Evolutionary conservation across 2,888 invertebrate genomes (phyloP).

Genomic region (Pristionchus entomophagus): DNA sequence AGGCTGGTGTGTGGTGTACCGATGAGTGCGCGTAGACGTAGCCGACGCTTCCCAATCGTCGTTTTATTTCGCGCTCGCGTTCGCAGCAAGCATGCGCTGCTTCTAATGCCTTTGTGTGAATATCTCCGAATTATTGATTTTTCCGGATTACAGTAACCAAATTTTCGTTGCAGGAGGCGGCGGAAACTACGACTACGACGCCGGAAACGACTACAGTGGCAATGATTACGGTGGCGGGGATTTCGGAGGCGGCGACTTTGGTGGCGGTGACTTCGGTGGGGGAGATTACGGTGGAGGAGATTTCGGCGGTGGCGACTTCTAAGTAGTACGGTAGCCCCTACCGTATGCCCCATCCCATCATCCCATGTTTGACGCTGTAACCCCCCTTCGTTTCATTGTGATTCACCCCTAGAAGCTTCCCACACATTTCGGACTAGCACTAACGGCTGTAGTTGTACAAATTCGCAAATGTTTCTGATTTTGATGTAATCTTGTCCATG

Average conservation of each 20-base stretch:
- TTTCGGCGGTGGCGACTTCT: conserved; percentile 57
- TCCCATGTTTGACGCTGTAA: neutral
- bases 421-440: neutral
- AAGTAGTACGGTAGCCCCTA: conserved; percentile 30
- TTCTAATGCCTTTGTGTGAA: neutral
- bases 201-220: conserved; percentile 47
- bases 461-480: neutral
- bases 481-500: neutral
- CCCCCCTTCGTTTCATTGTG: neutral
- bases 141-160: too few species aligned
- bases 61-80: neutral
- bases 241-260: conserved; percentile 55
- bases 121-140: too few species aligned
- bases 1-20: neutral
- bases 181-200: conserved; percentile 54
- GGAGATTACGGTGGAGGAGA: conserved; percentile 52
- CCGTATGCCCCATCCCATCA: neutral
- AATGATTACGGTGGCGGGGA: conserved; percentile 47
- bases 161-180: conserved; percentile 16
- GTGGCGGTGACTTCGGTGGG: conserved; percentile 55
- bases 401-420: neutral
- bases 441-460: neutral
- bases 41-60: neutral
- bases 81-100: neutral
- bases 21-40: conserved; percentile 1